Conservation (phyloP, 2,888 invertebrate species). For the Amphipoea oculea region DNA sequence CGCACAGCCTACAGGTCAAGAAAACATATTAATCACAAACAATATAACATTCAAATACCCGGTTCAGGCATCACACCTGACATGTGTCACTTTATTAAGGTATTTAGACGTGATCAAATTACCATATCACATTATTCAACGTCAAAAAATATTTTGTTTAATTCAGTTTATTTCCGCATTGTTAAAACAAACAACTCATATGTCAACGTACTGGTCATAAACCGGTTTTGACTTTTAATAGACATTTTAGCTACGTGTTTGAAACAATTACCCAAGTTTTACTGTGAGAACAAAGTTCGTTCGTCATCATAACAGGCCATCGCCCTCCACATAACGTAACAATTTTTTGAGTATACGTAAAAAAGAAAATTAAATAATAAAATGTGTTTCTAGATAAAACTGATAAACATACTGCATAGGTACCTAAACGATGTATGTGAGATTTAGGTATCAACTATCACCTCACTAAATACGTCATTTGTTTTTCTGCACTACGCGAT, state of each 20-base stretch:
- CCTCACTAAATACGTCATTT: slow-evolving; percentile 22
- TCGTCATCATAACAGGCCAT: slow-evolving; percentile 71
- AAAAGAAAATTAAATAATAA: slow-evolving; percentile 44
- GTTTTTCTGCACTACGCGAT: slow-evolving; percentile 13
- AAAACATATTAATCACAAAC: slow-evolving; percentile 19
- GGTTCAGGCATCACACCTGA: slow-evolving; percentile 15
- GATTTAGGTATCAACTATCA: slow-evolving; percentile 33
- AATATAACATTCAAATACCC: slow-evolving; percentile 5
- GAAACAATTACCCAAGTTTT: slow-evolving; percentile 77
- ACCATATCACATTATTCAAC: slow-evolving; percentile 41
- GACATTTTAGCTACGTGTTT: slow-evolving; percentile 70
- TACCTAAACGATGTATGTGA: slow-evolving; percentile 30
- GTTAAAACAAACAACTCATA: slow-evolving; percentile 45
- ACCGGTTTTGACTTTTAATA: slow-evolving; percentile 75
- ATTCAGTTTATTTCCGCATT: slow-evolving; percentile 62
- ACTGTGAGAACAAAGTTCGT: slow-evolving; percentile 78
- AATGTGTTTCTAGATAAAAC: slow-evolving; percentile 26
- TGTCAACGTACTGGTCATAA: slow-evolving; percentile 70
- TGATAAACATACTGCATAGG: neutral
- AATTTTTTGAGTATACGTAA: slow-evolving; percentile 48
- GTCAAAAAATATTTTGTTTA: slow-evolving; percentile 42
- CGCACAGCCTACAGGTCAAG: neutral
- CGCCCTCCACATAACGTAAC: slow-evolving; percentile 70
- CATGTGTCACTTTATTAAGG: slow-evolving; percentile 31
- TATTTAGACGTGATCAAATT: slow-evolving; percentile 41